These are phyloP conservation scores for Bombycilla garrulus DNA, from an alignment of 2,113 vertebrate genomes.

Conservation along the genomic window DNA sequence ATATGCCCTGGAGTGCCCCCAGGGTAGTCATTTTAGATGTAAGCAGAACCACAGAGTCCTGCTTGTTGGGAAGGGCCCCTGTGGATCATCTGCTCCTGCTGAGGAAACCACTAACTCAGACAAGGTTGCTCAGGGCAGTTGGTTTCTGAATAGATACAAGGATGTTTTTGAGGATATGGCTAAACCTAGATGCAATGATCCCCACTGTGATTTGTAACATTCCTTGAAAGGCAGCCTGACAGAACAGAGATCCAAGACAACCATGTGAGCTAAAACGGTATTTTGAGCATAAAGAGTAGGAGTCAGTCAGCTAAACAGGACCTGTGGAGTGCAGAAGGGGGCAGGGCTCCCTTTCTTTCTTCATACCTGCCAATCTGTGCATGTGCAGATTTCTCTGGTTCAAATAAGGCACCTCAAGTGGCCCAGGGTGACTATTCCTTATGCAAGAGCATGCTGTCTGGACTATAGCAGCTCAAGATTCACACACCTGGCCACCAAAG, in stretches of 20 bases:
- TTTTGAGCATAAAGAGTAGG: neutral
- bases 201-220: neutral
- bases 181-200: neutral
- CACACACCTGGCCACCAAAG: neutral
- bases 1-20: fast-evolving
- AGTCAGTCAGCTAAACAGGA: neutral
- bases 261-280: neutral
- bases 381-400: neutral
- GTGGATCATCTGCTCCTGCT: neutral
- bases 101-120: neutral
- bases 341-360: neutral
- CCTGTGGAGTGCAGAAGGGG: neutral
- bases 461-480: neutral
- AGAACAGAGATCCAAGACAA: neutral
- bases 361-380: neutral
- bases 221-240: neutral
- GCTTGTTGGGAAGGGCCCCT: neutral
- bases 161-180: neutral
- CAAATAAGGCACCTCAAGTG: neutral
- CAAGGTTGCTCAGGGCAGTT: neutral
- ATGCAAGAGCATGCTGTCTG: neutral
- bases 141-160: neutral
- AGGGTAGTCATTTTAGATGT: neutral
- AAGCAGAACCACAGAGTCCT: neutral
- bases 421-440: neutral